Evolutionary conservation across 2,797 vertebrate species (phyloP).

Genomic region (Diplodus puntazzo): DNA sequence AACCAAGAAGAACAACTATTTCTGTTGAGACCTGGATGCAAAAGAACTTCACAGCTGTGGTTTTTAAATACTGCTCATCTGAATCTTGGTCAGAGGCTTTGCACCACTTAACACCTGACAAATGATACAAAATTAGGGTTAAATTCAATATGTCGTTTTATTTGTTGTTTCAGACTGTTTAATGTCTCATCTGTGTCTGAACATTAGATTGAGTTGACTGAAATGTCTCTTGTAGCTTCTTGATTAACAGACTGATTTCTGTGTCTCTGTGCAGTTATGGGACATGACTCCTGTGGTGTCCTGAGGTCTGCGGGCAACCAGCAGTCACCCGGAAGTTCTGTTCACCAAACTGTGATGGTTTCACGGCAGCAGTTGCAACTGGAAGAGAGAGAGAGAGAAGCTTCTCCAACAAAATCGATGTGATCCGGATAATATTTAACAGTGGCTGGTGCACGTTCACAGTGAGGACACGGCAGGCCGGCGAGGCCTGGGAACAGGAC

Average conservation of each 20-base stretch:
- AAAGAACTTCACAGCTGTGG: background rate
- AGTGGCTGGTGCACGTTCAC: slow-evolving; percentile 28
- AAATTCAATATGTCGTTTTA: background rate
- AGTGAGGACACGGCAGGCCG: slow-evolving; percentile 38
- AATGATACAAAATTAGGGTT: background rate
- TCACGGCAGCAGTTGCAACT: slow-evolving; percentile 1
- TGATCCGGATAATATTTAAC: slow-evolving; percentile 65
- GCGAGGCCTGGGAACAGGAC: slow-evolving; percentile 35
- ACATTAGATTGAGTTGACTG: background rate
- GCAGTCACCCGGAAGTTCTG: slow-evolving; percentile 22
- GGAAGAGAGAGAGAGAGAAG: slow-evolving; percentile 17
- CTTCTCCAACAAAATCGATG: background rate
- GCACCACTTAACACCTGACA: background rate
- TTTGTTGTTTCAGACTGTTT: background rate
- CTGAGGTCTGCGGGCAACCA: slow-evolving; percentile 80
- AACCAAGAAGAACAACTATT: background rate
- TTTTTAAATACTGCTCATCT: background rate
- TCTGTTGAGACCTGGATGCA: background rate
- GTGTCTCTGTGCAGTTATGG: slow-evolving; percentile 89
- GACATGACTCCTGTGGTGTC: slow-evolving; percentile 98
- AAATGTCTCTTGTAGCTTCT: background rate
- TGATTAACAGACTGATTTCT: background rate
- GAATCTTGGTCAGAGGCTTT: background rate
- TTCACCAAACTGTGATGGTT: slow-evolving; percentile 32
- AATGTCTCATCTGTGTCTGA: background rate